Evolutionary conservation across 2,888 invertebrate species (phyloP).

Genomic region (Watsonalla cultraria): DNA sequence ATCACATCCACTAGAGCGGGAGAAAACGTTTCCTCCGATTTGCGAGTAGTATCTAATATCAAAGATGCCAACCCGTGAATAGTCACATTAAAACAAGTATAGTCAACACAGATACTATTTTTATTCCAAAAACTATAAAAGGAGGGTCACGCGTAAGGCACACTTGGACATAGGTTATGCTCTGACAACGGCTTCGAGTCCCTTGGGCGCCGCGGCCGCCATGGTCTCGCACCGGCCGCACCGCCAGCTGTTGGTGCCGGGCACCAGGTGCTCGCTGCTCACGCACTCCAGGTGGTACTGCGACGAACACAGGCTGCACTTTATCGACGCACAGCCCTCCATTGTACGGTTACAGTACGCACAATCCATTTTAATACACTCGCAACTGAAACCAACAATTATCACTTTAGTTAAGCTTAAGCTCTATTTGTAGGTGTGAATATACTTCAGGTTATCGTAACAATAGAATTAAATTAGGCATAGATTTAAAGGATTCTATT

Average conservation of each 20-base stretch:
- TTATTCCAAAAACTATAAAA: constrained; percentile 3
- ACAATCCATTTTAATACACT: constrained; percentile 47
- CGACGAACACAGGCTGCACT: constrained; percentile 56
- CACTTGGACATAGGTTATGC: constrained; percentile 20
- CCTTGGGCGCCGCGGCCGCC: constrained; percentile 17
- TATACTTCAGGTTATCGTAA: too few species aligned
- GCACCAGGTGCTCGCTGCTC: constrained; percentile 43
- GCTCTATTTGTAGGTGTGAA: too few species aligned
- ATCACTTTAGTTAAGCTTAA: neutral
- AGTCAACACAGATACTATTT: neutral
- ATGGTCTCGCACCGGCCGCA: constrained; percentile 49
- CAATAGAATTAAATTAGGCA: too few species aligned
- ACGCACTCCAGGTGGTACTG: constrained; percentile 63
- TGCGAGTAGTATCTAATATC: too few species aligned
- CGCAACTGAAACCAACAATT: constrained; percentile 11
- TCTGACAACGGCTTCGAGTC: constrained; percentile 29
- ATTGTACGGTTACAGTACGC: constrained; percentile 55
- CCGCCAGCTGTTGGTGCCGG: constrained; percentile 52
- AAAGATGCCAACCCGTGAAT: too few species aligned
- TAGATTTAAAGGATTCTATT: too few species aligned
- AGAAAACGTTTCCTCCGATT: too few species aligned
- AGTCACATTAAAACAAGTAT: neutral
- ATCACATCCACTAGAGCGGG: too few species aligned
- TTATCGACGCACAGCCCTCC: constrained; percentile 58
- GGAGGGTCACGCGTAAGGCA: constrained; percentile 1